Evolutionary conservation across 2,113 vertebrate genomes (phyloP), one percentile per base, ranked within the genome.

Genomic region (Neofelis nebulosa): DNA sequence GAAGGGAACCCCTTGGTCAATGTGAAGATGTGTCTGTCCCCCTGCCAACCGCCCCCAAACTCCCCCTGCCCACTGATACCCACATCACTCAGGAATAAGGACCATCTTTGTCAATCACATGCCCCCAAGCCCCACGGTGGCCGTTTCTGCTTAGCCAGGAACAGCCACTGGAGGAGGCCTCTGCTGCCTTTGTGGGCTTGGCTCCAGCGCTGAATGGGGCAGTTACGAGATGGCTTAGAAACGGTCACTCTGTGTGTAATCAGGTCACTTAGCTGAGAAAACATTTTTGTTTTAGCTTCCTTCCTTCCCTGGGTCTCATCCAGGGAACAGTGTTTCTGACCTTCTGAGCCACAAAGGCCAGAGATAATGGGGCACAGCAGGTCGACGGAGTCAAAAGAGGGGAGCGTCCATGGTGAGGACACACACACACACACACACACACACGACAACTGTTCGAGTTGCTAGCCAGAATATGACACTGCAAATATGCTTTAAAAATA

Each of bases 251-350:
- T 92, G 69, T 48, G 92, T 94, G n/a, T 84, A 92, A 97, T 97
- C 78, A 96, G 96, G 94, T 97, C 96, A 97, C 65, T 95, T 90
- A 50, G 48, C 80, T 91, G 79, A 18, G 57, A 94, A 97, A 97
- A 96, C 66, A 79, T 91, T 96, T 97, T 96, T 97, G 96, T 96
- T 97, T 96, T 79, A 7, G 23, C 89, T 97, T 96, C 96, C 92
- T 98, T 92, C 95, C 84, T 96, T 96, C 33, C 50, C 79, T 97
- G 96, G 96, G 73, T 87, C 91, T 96, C 94, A 76, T 89, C 89
- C 93, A 81, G 80, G 69, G 69, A 95, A 86, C 66, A 88, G 94
- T 79, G 93, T 89, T 96, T 97, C 91, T 97, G 94, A 96, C 33
- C 74, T 95, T 68, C 50, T 76, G 45, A 96, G 69, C n/a, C 89